A percentile compares a stretch with the other conserved stretches of the same genome.
Conservation (phyloP, 2,797 vertebrate species). For the Notoglanidium macrostoma region DNA sequence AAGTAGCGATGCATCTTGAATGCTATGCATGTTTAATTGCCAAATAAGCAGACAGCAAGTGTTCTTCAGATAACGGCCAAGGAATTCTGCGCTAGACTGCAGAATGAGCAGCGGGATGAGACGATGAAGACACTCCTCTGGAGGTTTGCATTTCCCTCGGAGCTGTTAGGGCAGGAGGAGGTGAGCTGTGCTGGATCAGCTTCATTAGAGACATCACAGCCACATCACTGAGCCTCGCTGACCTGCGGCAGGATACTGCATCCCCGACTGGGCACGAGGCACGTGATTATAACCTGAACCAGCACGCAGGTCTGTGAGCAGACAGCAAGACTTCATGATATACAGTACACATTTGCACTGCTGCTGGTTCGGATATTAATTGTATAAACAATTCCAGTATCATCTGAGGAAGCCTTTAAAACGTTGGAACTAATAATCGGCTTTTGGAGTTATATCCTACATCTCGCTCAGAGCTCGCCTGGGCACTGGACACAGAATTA, state of each 20-base stretch:
- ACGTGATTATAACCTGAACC: constrained; percentile 59
- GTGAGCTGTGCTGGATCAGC: constrained; percentile 77
- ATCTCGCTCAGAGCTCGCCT: background rate
- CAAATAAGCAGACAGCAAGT: constrained; percentile 12
- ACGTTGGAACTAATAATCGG: background rate
- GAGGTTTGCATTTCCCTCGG: constrained; percentile 47
- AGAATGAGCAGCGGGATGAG: constrained; percentile 24
- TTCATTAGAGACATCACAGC: constrained; percentile 79
- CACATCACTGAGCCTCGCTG: constrained; percentile 74
- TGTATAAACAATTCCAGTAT: background rate
- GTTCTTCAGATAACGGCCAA: constrained; percentile 9
- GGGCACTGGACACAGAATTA: background rate
- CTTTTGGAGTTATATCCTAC: background rate
- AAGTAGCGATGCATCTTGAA: background rate
- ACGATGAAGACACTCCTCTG: constrained; percentile 52
- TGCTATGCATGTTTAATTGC: constrained; percentile 24
- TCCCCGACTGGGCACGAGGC: constrained; percentile 59
- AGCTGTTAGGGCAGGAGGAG: constrained; percentile 46
- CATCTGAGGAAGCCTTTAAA: background rate
- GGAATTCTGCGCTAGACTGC: constrained; percentile 17
- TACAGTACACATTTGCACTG: background rate
- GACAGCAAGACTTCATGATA: constrained; percentile 18
- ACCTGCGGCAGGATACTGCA: constrained; percentile 68
- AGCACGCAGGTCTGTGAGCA: constrained; percentile 35
- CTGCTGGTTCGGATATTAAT: background rate